Percentiles rank a stretch among this genome's conserved stretches.
Conservation (phyloP, 2,888 invertebrate genomes). For the Eucera pruinosa region DNA sequence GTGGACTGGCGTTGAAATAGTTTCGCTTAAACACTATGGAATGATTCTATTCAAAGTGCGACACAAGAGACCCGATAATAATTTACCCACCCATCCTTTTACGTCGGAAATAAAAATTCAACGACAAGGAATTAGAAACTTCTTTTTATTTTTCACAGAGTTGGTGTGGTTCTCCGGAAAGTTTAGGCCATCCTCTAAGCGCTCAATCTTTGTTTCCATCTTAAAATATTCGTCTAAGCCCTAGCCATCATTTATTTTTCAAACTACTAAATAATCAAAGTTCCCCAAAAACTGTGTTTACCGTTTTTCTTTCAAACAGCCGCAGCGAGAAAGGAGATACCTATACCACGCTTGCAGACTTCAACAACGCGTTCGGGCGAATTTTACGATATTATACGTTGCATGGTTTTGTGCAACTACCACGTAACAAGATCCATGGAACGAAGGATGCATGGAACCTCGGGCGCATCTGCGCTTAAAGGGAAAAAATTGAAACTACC, state of each 20-base stretch:
- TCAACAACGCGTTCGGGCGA: not conserved
- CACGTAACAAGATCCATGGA: constrained; percentile 27
- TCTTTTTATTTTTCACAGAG: not conserved
- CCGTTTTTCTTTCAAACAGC: not conserved
- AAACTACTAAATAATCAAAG: constrained; percentile 15
- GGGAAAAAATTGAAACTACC: constrained; percentile 20
- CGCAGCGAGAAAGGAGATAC: not conserved
- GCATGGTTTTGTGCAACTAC: not conserved
- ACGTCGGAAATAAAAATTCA: not conserved
- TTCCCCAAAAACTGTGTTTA: not conserved
- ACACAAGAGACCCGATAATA: not conserved
- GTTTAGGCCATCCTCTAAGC: not conserved
- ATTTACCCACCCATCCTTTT: constrained; percentile 7
- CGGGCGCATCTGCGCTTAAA: not conserved
- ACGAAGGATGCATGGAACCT: not conserved
- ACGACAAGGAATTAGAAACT: no score
- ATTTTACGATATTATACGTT: constrained; percentile 20
- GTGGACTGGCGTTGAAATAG: not conserved
- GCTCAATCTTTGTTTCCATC: not conserved
- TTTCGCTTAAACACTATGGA: constrained; percentile 5
- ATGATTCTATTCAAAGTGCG: constrained; percentile 7
- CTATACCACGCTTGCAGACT: no score
- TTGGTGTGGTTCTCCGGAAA: not conserved
- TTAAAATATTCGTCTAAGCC: not conserved
- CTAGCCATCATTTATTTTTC: not conserved